These are phyloP conservation scores for Isurus oxyrinchus DNA, from an alignment of 2,113 vertebrate genomes.

Conservation along the genomic window DNA sequence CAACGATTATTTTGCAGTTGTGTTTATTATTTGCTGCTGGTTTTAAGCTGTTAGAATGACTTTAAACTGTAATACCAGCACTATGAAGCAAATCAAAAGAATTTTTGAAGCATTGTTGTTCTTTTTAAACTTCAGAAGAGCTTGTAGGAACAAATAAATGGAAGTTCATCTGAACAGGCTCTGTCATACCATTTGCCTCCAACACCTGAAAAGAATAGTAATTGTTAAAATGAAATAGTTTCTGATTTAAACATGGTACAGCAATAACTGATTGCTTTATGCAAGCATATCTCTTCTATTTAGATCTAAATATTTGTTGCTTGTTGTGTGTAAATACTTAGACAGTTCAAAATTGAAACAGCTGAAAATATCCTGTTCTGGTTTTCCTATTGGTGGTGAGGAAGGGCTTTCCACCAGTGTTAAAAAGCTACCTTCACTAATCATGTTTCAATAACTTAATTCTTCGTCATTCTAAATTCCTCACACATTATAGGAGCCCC, in stretches of 20 bases:
- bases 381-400: background rate
- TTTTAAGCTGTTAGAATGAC: background rate
- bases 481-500: no score
- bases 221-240: background rate
- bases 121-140: background rate
- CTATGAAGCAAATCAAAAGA: background rate
- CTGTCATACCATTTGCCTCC: background rate
- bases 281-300: background rate
- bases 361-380: background rate
- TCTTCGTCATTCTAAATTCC: background rate
- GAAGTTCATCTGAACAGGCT: background rate
- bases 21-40: background rate
- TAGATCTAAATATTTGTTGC: background rate
- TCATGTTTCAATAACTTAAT: background rate
- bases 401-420: background rate
- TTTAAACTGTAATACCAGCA: background rate
- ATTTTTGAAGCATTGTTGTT: background rate
- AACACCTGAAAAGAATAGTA: background rate
- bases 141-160: slow-evolving; percentile 16
- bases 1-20: background rate
- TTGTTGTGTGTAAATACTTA: background rate
- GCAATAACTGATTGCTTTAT: background rate
- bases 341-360: background rate
- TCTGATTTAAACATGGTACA: background rate
- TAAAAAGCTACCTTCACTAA: background rate